These are phyloP conservation scores for Phragmatobia fuliginosa DNA, from an alignment of 2,888 invertebrate species.

Conservation along the genomic window DNA sequence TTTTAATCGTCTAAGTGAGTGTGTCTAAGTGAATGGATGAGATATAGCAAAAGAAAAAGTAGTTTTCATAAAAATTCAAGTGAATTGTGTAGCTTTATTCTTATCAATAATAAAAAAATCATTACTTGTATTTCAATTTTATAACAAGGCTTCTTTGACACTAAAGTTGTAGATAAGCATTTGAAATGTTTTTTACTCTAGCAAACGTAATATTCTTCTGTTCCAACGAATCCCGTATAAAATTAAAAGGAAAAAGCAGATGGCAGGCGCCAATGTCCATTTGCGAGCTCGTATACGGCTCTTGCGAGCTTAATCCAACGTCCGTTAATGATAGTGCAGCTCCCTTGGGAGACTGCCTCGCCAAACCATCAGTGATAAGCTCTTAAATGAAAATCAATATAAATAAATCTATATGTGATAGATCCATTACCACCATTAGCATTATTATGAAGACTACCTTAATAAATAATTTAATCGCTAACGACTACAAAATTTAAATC, in stretches of 20 bases:
- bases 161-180: neutral
- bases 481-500: neutral
- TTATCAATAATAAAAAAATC: neutral
- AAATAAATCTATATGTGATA: neutral
- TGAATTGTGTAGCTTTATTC: neutral
- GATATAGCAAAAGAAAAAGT: too few relatives aligned
- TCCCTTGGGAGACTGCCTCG: conserved; percentile 7
- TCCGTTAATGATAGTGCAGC: conserved; percentile 11
- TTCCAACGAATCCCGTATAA: neutral
- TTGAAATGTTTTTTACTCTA: neutral
- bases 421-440: neutral
- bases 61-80: too few relatives aligned
- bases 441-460: neutral
- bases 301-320: neutral
- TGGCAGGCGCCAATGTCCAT: neutral
- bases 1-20: neutral
- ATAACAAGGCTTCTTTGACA: neutral
- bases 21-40: too few relatives aligned
- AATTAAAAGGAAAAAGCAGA: neutral
- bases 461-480: neutral
- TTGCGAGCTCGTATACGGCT: neutral
- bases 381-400: conserved; percentile 15
- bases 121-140: neutral
- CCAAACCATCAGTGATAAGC: neutral
- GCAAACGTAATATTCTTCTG: neutral